Evolutionary conservation across 2,888 invertebrate species (phyloP).

Genomic region (Ecliptopera silaceata): DNA sequence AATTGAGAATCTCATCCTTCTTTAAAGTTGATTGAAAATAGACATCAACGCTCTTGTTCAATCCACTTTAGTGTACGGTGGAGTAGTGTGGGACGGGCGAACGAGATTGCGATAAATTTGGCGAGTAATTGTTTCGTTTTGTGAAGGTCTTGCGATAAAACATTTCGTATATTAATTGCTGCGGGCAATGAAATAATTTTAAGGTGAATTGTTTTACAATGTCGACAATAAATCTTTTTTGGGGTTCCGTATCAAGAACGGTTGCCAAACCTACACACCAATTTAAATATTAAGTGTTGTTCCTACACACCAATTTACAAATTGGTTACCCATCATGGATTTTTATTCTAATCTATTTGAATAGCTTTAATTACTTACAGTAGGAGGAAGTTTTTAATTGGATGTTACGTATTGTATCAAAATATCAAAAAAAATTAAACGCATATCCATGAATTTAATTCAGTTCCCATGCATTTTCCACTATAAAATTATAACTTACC

Average conservation of each 20-base stretch:
- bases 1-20: no score
- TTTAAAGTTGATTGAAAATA: no score
- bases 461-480: no score
- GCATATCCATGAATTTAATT: no score
- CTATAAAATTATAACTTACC: no score
- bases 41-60: not conserved
- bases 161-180: constrained; percentile 29
- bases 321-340: no score
- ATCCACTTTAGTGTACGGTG: constrained; percentile 1
- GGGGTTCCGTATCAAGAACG: constrained; percentile 9
- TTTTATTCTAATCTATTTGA: no score
- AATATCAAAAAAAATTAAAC: no score
- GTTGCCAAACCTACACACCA: not conserved
- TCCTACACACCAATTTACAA: no score
- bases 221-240: constrained; percentile 17
- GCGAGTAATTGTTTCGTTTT: constrained; percentile 34
- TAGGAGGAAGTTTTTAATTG: no score
- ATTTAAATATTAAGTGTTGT: not conserved
- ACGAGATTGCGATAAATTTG: constrained; percentile 35
- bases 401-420: no score
- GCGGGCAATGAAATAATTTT: constrained; percentile 18
- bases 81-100: constrained; percentile 5
- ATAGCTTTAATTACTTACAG: no score
- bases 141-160: constrained; percentile 32
- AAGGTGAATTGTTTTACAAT: constrained; percentile 23